Base-by-base conservation (phyloP, 2,888 invertebrate genomes). In the Drosophila recens region DNA sequence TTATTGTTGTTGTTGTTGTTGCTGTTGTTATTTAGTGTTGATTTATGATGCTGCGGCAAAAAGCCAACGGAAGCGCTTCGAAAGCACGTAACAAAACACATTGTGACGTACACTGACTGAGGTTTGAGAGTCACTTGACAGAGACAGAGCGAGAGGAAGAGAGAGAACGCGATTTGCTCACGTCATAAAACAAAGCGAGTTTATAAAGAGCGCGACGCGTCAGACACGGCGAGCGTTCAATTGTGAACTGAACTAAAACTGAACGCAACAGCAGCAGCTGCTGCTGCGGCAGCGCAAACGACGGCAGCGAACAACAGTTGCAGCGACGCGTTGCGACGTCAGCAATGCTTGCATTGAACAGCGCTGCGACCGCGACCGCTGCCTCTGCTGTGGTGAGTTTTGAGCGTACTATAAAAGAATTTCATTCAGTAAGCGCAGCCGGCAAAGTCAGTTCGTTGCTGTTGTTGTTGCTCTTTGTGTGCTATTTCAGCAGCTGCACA, bases 1-100 rank as follows among this genome's bases (percentile, higher is more conserved):
- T 66, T 56, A 42, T 4, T 43, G 23, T 56, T 58, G 45, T 62
- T 67, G 43, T 42, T 74, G 51, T 23, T 82, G 58, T 56, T 80
- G 67, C 49, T 72, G 70, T 45, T 75, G 82, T 64, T 76, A 70
- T 82, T 84, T 75, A 70, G 75, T 79, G 79, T 69, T 88, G 89
- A 90, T 88, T 85, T 85, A 88, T 88, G 89, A 86, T 70, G 85
- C 85, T 84, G 84, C 85, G 85, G 83, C 89, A 82, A 90, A 81
- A 87, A 66, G 64, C 33, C 65, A 70, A 69, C 72, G 87, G 80
- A 88, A 88, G 86, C 85, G 72, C 64, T 64, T 45, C 13, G 36
- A 58, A 63, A 67, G 75, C 76, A 82, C 75, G 79, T 74, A 76
- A 77, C 80, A 59, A 65, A 69, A 80, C 70, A 67, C 42, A 74